Base-by-base conservation (phyloP, 2,797 vertebrate species). In the Caiman crocodilus region DNA sequence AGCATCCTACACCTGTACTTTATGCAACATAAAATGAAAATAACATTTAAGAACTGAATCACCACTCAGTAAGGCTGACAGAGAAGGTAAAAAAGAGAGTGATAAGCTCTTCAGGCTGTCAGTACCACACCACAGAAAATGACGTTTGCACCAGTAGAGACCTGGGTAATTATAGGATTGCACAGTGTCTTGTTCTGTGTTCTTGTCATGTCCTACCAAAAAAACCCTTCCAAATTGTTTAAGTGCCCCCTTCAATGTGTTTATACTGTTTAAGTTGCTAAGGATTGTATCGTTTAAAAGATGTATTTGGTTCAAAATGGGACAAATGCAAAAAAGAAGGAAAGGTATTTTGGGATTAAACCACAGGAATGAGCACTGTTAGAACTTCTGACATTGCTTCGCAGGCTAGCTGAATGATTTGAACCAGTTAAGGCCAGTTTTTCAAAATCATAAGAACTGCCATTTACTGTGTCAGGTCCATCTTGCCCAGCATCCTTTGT, bases 11-110 rank as follows among this genome's bases (percentile, higher is more conserved):
- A 87, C 91, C 82, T 61, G 73, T 90, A 93, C 90, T 79, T 96
- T 94, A 95, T 88, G 95, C 76, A 94, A 94, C 85, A 94, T 60
- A 77, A 87, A 93, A 65, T 90, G 89, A 96, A 94, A 96, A 95
- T 88, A 93, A 87, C 82, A 61, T 88, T 92, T 94, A 75, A 76
- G 87, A 87, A 94, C 69, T 95, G 95, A 97, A 87, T 96, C 96
- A 94, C 93, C 88, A 60, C 84, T 96, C 94, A 84, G 58, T 79
- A 92, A 92, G 76, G 55, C 76, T 91, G 93, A 83, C 90, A 86
- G 73, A 77, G 90, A 92, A 91, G 61, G 87, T 85, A 94, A 84
- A 63, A 89, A 84, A 79, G 79, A 50, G 79, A 95, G 28, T 42
- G 56, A 91, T 91, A 85, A 90, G 30, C 69, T 90, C 78, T 79